Percentiles rank a stretch among this genome's conserved stretches.
Evolutionary conservation across 2,797 vertebrate species (phyloP).

Genomic region (Sternarchorhynchus goeldii): DNA sequence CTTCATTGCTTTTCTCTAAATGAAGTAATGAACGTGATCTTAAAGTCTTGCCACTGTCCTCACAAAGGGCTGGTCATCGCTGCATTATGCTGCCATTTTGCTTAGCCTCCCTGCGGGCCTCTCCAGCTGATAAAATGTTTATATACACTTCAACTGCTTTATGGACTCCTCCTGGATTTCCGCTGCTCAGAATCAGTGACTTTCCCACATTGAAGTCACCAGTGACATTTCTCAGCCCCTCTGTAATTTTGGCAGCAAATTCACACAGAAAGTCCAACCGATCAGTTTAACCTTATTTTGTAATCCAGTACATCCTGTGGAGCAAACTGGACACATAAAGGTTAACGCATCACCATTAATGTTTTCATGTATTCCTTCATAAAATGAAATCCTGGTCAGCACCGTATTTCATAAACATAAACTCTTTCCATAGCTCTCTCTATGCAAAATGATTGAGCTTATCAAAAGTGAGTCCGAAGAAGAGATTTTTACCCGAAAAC

Average conservation of each 20-base stretch:
- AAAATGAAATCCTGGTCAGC: constrained; percentile 30
- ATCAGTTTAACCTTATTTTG: constrained; percentile 62
- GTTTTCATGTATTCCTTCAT: constrained; percentile 24
- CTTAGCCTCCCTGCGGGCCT: constrained; percentile 75
- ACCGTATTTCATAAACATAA: constrained; percentile 24
- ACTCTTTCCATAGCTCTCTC: constrained; percentile 32
- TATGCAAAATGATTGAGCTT: constrained; percentile 45
- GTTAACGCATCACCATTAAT: constrained; percentile 23
- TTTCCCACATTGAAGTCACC: constrained; percentile 64
- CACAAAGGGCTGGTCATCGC: constrained; percentile 51
- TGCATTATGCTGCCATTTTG: constrained; percentile 68
- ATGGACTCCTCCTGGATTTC: constrained; percentile 75
- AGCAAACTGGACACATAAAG: constrained; percentile 31
- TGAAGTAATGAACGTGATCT: constrained; percentile 20
- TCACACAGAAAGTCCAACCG: constrained; percentile 37
- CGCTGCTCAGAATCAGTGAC: constrained; percentile 72
- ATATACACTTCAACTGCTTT: constrained; percentile 81
- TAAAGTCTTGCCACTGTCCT: constrained; percentile 21
- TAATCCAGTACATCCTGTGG: constrained; percentile 19
- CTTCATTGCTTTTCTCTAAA: background rate
- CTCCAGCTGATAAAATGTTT: constrained; percentile 79
- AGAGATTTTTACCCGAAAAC: constrained; percentile 55
- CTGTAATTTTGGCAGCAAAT: constrained; percentile 17
- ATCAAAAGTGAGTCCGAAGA: constrained; percentile 52
- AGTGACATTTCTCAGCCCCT: constrained; percentile 66